phyloP scores from a whole-genome alignment of 2,888 invertebrate genomes.

The Thymelicus sylvestris region DNA sequence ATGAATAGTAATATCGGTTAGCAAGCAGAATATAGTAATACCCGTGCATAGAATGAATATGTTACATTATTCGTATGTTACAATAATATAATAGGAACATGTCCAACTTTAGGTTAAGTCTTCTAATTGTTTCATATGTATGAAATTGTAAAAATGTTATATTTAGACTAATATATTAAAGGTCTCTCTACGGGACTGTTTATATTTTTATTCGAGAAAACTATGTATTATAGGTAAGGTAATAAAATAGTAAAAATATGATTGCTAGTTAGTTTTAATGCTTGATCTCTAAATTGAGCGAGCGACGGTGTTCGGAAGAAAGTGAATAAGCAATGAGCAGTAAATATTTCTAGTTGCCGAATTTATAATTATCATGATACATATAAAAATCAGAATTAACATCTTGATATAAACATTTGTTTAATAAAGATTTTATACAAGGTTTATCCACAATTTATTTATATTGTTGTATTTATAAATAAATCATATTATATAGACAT shows the following conservation, averaged over 20 bases:
- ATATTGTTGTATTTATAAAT: too few relatives aligned
- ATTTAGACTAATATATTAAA: constrained; percentile 23
- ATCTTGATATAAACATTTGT: too few relatives aligned
- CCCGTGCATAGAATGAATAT: neutral
- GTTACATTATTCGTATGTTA: constrained; percentile 17
- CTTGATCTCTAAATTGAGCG: constrained; percentile 28
- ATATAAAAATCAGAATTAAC: too few relatives aligned
- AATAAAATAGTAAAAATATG: constrained; percentile 2
- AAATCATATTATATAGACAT: too few relatives aligned
- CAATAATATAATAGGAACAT: constrained; percentile 16
- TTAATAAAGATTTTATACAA: too few relatives aligned
- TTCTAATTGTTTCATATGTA: constrained; percentile 23
- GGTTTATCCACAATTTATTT: too few relatives aligned
- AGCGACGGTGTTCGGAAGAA: neutral
- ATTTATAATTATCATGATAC: neutral
- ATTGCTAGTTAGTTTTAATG: constrained; percentile 19
- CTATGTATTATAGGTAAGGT: constrained; percentile 21
- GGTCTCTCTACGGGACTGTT: constrained; percentile 28
- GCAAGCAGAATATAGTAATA: too few relatives aligned
- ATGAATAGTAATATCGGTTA: too few relatives aligned
- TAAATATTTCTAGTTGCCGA: neutral
- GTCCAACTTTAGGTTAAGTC: constrained; percentile 24
- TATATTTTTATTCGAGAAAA: constrained; percentile 32
- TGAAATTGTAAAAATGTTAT: constrained; percentile 40
- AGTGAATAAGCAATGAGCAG: neutral